Conservation (phyloP, 2,797 vertebrate species). For the Coluber constrictor region DNA sequence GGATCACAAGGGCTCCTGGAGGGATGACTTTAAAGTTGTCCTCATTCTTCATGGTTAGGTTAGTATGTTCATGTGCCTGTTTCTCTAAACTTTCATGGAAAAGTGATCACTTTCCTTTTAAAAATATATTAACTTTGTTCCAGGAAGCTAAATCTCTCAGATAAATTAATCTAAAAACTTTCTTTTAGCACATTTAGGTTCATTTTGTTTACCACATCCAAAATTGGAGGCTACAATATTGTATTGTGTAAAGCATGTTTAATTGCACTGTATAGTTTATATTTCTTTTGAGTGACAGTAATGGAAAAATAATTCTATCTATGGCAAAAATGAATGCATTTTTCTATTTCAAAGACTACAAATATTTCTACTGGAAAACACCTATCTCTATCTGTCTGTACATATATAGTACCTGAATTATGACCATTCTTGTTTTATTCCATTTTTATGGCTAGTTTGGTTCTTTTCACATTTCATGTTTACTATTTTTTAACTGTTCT, state of each 20-base stretch:
- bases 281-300: constrained; percentile 8
- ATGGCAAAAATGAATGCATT: background rate
- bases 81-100: background rate
- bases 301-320: constrained; percentile 25
- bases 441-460: background rate
- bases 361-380: constrained; percentile 16
- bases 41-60: background rate
- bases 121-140: background rate
- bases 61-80: background rate
- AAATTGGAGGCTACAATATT: background rate
- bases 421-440: background rate
- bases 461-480: background rate
- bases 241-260: background rate
- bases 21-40: background rate
- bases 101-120: background rate
- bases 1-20: background rate
- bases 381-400: background rate
- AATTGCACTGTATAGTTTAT: constrained; percentile 21
- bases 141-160: background rate
- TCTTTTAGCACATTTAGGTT: background rate
- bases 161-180: background rate
- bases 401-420: background rate
- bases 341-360: constrained; percentile 24
- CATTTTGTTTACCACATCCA: background rate
- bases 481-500: background rate